A percentile compares a stretch with the other conserved stretches of the same genome.
phyloP scores from a whole-genome alignment of 2,888 invertebrate species.

The Drosophila flavopinicola region DNA sequence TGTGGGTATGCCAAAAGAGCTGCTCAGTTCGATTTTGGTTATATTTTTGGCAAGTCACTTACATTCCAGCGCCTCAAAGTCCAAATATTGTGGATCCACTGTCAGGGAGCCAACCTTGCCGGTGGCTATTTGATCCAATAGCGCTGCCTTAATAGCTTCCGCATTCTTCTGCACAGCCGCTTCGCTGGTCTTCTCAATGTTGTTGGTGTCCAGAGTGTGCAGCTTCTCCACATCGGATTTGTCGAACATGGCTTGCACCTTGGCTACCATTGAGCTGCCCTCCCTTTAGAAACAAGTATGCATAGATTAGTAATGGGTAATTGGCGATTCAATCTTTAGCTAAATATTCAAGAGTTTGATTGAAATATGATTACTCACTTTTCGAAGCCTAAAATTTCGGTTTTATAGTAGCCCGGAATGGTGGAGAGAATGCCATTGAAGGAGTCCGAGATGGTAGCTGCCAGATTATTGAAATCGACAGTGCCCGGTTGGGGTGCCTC shows the following conservation, averaged over 20 bases:
- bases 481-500: constrained; percentile 90
- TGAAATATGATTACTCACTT: constrained; percentile 85
- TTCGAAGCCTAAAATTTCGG: constrained; percentile 89
- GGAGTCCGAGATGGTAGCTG: constrained; percentile 87
- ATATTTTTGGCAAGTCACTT: constrained; percentile 81
- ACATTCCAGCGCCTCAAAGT: constrained; percentile 90
- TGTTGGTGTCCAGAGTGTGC: constrained; percentile 84
- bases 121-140: constrained; percentile 89
- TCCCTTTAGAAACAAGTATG: constrained; percentile 84
- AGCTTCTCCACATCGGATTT: constrained; percentile 88
- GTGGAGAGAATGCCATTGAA: constrained; percentile 87
- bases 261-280: constrained; percentile 90
- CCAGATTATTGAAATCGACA: constrained; percentile 89
- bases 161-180: constrained; percentile 73
- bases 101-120: constrained; percentile 92
- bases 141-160: constrained; percentile 85
- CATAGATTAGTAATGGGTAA: too few species aligned
- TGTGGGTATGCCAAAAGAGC: constrained; percentile 25
- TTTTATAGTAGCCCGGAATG: constrained; percentile 89
- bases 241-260: constrained; percentile 90
- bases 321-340: neutral
- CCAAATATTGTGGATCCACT: constrained; percentile 92
- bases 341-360: neutral
- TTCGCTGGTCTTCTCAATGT: constrained; percentile 56
- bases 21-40: neutral